Conservation (phyloP, 2,797 vertebrate genomes). For the Urophycis tenuis region DNA sequence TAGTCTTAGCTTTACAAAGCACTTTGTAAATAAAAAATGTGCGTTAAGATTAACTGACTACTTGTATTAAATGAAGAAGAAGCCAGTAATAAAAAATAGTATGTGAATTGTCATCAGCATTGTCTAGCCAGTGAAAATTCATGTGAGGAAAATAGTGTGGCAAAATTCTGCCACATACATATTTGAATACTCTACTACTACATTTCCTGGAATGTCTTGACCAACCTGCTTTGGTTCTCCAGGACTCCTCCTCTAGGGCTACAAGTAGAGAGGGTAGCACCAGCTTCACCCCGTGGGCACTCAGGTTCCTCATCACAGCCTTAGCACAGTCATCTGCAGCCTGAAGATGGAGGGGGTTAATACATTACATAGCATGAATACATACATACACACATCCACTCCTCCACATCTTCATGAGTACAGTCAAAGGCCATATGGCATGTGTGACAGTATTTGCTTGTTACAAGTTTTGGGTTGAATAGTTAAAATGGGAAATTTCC, state of each 20-base stretch:
- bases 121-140: too few species aligned
- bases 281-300: constrained; percentile 95
- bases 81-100: too few species aligned
- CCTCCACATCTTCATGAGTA: neutral
- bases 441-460: neutral
- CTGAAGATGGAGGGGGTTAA: constrained; percentile 53
- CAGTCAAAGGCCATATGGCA: neutral
- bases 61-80: too few species aligned
- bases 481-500: neutral
- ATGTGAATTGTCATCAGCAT: too few species aligned
- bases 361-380: too few species aligned
- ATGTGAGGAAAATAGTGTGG: too few species aligned
- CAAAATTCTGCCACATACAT: neutral
- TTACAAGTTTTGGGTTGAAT: neutral
- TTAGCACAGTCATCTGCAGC: constrained; percentile 99
- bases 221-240: constrained; percentile 97
- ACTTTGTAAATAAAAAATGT: too few species aligned
- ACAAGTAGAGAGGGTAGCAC: constrained; percentile 93
- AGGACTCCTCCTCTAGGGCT: constrained; percentile 95
- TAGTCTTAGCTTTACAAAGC: too few species aligned
- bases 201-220: neutral
- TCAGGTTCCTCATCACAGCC: constrained; percentile 98
- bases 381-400: too few species aligned
- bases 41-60: too few species aligned
- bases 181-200: neutral